These are phyloP conservation scores for Drosophila pseudotakahashii DNA, from an alignment of 2,888 invertebrate genomes.

Conservation along the genomic window DNA sequence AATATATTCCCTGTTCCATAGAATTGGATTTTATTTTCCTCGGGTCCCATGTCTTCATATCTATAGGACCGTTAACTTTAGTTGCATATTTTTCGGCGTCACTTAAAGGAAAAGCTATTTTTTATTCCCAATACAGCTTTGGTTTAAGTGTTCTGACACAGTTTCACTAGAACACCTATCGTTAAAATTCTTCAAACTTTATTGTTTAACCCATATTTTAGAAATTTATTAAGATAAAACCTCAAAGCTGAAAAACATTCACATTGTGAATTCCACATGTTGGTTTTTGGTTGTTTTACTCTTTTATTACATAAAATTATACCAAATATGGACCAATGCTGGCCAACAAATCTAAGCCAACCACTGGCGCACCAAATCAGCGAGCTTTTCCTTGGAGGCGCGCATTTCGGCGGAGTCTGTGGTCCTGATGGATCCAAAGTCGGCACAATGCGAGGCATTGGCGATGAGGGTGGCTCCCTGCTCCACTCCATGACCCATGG, in stretches of 20 bases:
- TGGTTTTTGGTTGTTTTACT: background rate
- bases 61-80: background rate
- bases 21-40: background rate
- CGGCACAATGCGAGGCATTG: slow-evolving; percentile 78
- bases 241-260: too few relatives aligned
- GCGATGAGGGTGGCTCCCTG: slow-evolving; percentile 77
- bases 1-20: too few relatives aligned
- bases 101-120: background rate
- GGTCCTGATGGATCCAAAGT: slow-evolving; percentile 75
- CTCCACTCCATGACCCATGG: slow-evolving; percentile 84
- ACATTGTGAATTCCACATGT: too few relatives aligned
- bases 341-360: slow-evolving; percentile 55
- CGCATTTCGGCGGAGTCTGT: slow-evolving; percentile 77
- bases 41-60: background rate
- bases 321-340: background rate
- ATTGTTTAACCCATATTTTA: too few relatives aligned
- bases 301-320: slow-evolving; percentile 10
- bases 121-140: too few relatives aligned
- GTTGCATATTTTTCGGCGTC: background rate
- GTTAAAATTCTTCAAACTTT: too few relatives aligned
- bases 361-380: slow-evolving; percentile 78
- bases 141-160: too few relatives aligned
- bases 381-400: slow-evolving; percentile 76
- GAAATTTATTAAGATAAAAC: too few relatives aligned
- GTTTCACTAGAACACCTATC: too few relatives aligned